phyloP scores from a whole-genome alignment of 30 jellyfish, hydroid and myxozoan genomes.

The Hydractinia echinata region DNA sequence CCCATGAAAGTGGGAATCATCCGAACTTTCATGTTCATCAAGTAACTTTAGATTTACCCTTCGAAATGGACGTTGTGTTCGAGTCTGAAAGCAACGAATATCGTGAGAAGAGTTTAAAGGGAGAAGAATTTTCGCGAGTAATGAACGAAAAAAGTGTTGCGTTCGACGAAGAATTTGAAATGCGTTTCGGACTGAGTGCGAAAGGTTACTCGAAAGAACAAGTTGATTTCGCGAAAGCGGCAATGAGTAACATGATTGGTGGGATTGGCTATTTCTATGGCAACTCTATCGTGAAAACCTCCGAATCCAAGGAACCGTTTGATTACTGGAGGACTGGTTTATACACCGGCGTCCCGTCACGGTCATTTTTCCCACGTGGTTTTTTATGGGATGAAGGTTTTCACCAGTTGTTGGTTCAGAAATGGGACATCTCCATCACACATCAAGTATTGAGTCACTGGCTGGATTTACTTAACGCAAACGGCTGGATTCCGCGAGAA shows the following conservation, averaged over 20 bases:
- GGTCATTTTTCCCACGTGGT: slow-evolving; percentile 96
- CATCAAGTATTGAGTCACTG: slow-evolving; percentile 73
- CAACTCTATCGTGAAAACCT: slow-evolving; percentile 55
- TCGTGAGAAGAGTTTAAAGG: slow-evolving; percentile 37
- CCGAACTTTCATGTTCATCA: slow-evolving; percentile 69
- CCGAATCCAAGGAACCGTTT: slow-evolving; percentile 61
- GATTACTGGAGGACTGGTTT: slow-evolving; percentile 70
- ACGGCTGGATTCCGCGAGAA: slow-evolving; percentile 98
- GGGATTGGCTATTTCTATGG: slow-evolving; percentile 92
- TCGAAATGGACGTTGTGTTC: slow-evolving; percentile 64
- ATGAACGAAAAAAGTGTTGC: slow-evolving; percentile 22
- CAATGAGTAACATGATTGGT: slow-evolving; percentile 90
- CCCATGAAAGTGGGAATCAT: slow-evolving; percentile 35
- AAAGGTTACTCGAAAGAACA: slow-evolving; percentile 53
- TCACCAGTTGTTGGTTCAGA: slow-evolving; percentile 81
- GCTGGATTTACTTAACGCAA: slow-evolving; percentile 79
- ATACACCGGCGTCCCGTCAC: slow-evolving; percentile 92
- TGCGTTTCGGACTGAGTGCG: slow-evolving; percentile 39
- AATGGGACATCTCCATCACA: slow-evolving; percentile 79
- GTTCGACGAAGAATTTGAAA: slow-evolving; percentile 62
- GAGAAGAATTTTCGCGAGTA: slow-evolving; percentile 41
- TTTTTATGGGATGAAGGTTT: slow-evolving; percentile 98
- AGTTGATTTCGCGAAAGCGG: slow-evolving; percentile 78
- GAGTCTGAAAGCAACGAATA: slow-evolving; percentile 55
- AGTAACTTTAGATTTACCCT: slow-evolving; percentile 65